Evolutionary conservation across 2,797 vertebrate genomes (phyloP), one percentile per base, ranked within the genome.

Genomic region (Falco peregrinus): DNA sequence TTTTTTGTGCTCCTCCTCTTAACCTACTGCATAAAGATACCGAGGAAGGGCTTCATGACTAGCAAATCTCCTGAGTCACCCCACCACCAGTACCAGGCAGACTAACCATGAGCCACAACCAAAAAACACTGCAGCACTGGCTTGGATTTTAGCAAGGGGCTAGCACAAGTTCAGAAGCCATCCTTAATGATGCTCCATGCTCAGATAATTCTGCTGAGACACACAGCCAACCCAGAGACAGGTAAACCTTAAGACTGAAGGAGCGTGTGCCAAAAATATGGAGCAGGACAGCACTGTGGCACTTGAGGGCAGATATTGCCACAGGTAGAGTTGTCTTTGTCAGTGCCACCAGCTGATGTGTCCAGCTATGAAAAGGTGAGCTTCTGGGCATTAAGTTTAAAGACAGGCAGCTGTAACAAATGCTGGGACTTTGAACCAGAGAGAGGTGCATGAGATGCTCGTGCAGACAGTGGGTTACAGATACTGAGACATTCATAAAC

Each of bases 161-260:
- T 43, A 16, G 28, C 16, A 41, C 22, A 84, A 60, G 20, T 18
- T 73, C 67, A 84, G 39, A 73, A 91, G 47, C 7, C 18, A 28
- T 11, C 60, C 77, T 79, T 67, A 25, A 76, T 81, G 29, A 41
- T 3, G 4, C 35, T 78, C 17, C 6, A 1, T 6, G 9, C 70
- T 75, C 74, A 53, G 33, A 5, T n/a, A 29, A 15, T 22, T 60
- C 57, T 43, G 48, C 61, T 48, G 33, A 89, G 50, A 18, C 16
- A 41, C 0, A 0, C 15, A 71, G 48, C 41, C 70, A 86, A 31
- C 19, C 6, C 56, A 70, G 39, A 35, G 39, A 59, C 0, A 45
- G 22, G 41, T 33, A 67, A 93, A 74, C 7, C 5, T 39, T 56
- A 45, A 41, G 10, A 25, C 37, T 90, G 65, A 90, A 84, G 63